Evolutionary conservation across 2,888 invertebrate species (phyloP).

Genomic region (Fragum whitleyi): DNA sequence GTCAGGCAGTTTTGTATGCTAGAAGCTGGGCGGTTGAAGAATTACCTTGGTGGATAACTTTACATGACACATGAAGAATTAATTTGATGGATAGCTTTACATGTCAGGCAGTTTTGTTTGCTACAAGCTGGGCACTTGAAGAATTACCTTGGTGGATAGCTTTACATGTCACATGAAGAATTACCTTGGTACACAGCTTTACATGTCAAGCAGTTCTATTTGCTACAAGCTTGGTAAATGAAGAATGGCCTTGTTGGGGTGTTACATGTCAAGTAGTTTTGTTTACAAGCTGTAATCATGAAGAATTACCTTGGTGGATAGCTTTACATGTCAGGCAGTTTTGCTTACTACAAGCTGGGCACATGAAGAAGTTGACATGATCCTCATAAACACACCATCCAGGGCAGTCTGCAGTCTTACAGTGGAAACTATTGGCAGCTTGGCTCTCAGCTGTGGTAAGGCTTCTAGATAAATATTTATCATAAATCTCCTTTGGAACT

Average conservation of each 20-base stretch:
- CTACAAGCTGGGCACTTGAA: conserved; percentile 94
- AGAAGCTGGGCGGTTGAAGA: too few relatives aligned
- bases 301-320: conserved; percentile 67
- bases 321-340: conserved; percentile 96
- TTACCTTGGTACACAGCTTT: too few relatives aligned
- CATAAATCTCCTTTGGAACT: conserved; percentile 88
- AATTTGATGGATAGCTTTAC: conserved; percentile 88
- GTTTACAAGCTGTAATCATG: too few relatives aligned
- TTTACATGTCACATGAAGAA: too few relatives aligned
- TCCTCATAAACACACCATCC: conserved; percentile 97
- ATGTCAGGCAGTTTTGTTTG: conserved; percentile 93
- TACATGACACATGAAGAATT: too few relatives aligned
- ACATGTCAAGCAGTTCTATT: too few relatives aligned
- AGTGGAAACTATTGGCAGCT: conserved; percentile 93
- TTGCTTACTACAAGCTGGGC: conserved; percentile 92
- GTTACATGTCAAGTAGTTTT: too few relatives aligned
- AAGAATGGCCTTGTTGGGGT: too few relatives aligned
- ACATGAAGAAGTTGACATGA: conserved; percentile 92
- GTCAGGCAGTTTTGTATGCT: too few relatives aligned
- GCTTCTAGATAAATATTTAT: conserved; percentile 92
- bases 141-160: too few relatives aligned
- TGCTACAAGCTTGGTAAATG: too few relatives aligned
- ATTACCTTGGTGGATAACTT: too few relatives aligned
- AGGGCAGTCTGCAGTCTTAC: conserved; percentile 94
- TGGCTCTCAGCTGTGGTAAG: conserved; percentile 93